Percentiles rank a stretch among this genome's conserved stretches.
Conservation (phyloP, 1,140 invertebrate genomes). For the Hycleus cichorii region DNA sequence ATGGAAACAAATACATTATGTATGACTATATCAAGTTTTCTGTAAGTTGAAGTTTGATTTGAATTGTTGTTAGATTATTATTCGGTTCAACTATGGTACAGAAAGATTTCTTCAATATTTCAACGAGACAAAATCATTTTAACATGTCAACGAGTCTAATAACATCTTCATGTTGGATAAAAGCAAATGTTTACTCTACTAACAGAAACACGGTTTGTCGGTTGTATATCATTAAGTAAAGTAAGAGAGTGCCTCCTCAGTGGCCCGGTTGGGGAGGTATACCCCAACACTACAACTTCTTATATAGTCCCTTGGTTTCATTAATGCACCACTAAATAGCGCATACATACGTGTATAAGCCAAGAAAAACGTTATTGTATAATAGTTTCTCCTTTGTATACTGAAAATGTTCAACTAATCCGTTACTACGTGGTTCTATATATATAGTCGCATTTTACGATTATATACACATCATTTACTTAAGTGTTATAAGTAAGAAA, state of each 20-base stretch:
- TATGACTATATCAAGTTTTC: constrained; percentile 2
- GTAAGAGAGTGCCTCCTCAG: background rate
- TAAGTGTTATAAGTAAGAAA: constrained; percentile 13
- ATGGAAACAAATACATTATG: constrained; percentile 13
- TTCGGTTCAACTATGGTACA: too few species aligned
- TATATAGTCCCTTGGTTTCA: constrained; percentile 7
- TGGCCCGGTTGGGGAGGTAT: background rate
- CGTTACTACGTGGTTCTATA: background rate
- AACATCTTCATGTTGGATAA: constrained; percentile 10
- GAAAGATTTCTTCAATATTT: too few species aligned
- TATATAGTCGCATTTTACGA: constrained; percentile 13
- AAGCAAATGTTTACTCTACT: constrained; percentile 11
- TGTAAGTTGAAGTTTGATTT: too few species aligned
- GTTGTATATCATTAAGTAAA: constrained; percentile 8
- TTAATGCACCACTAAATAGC: constrained; percentile 15
- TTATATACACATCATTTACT: constrained; percentile 13
- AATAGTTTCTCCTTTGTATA: constrained; percentile 11
- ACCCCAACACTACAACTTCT: constrained; percentile 1
- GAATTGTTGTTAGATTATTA: too few species aligned
- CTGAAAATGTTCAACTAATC: constrained; percentile 13
- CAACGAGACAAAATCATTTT: too few species aligned
- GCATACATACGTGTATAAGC: constrained; percentile 9
- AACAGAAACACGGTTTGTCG: constrained; percentile 6
- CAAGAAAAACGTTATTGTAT: constrained; percentile 9
- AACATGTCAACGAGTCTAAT: background rate